Conservation (phyloP, 2,888 invertebrate species). For the Drosophila mayaguana region DNA sequence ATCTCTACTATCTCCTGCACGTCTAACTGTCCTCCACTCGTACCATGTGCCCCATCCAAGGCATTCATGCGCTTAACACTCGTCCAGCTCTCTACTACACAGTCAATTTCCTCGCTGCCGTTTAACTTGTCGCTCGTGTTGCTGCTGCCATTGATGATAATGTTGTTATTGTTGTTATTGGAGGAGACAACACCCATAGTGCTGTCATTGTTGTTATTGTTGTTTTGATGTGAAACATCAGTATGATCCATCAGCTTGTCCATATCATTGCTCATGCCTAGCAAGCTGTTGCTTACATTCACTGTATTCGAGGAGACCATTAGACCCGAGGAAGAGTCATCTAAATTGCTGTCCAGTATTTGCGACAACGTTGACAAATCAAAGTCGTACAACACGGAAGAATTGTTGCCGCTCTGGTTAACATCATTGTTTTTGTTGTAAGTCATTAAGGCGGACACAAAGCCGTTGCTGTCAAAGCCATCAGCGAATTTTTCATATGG, state of each 20-base stretch:
- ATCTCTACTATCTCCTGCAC: conserved; percentile 79
- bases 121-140: conserved; percentile 63
- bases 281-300: conserved; percentile 58
- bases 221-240: conserved; percentile 62
- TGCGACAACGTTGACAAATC: conserved; percentile 72
- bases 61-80: conserved; percentile 82
- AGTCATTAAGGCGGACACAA: conserved; percentile 78
- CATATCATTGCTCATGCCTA: conserved; percentile 70
- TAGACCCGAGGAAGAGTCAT: conserved; percentile 53
- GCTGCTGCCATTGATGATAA: conserved; percentile 58
- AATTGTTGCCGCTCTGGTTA: conserved; percentile 63
- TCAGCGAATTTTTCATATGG: conserved; percentile 82
- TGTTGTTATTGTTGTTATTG: conserved; percentile 57
- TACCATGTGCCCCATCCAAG: conserved; percentile 52
- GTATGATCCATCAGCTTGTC: conserved; percentile 75
- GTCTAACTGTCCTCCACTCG: conserved; percentile 38
- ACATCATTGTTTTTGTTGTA: conserved; percentile 69
- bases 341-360: conserved; percentile 67
- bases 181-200: conserved; percentile 40
- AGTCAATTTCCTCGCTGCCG: conserved; percentile 81
- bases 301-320: conserved; percentile 69
- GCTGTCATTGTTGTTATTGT: conserved; percentile 54
- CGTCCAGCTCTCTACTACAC: conserved; percentile 79
- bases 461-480: conserved; percentile 83
- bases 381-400: conserved; percentile 71